A percentile compares a stretch with the other conserved stretches of the same genome.
Evolutionary conservation across 2,113 vertebrate species (phyloP).

Genomic region (Bubalus kerabau): DNA sequence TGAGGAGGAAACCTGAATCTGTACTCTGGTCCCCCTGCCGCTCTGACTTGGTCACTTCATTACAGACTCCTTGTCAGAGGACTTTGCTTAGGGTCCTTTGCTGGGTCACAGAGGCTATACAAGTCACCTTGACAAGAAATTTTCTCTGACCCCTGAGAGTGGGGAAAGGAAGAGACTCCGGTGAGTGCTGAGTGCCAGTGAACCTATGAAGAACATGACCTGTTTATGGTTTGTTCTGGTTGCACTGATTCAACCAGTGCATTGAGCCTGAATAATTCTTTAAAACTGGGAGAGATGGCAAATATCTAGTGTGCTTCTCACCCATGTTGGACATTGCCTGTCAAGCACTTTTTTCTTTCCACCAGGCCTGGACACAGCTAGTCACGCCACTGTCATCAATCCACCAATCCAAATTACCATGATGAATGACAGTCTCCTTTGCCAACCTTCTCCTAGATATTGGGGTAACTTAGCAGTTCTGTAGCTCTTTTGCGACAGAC

Average conservation of each 20-base stretch:
- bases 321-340: not conserved
- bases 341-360: not conserved
- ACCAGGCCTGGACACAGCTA: not conserved
- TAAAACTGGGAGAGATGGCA: not conserved
- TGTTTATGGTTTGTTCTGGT: not conserved
- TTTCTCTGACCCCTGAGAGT: not conserved
- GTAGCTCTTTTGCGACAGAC: not conserved
- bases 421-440: not conserved
- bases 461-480: not conserved
- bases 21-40: not conserved
- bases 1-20: not conserved
- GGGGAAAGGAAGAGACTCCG: not conserved
- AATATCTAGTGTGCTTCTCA: not conserved
- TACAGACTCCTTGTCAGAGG: not conserved
- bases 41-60: not conserved
- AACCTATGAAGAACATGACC: not conserved
- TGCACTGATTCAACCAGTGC: not conserved
- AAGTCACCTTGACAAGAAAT: not conserved
- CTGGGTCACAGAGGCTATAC: not conserved
- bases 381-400: not conserved
- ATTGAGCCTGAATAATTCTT: not conserved
- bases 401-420: not conserved
- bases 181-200: not conserved
- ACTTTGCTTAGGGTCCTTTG: not conserved
- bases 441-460: not conserved